These are phyloP conservation scores for Typhlichthys subterraneus DNA, from an alignment of 2,797 vertebrate species.

Conservation along the genomic window DNA sequence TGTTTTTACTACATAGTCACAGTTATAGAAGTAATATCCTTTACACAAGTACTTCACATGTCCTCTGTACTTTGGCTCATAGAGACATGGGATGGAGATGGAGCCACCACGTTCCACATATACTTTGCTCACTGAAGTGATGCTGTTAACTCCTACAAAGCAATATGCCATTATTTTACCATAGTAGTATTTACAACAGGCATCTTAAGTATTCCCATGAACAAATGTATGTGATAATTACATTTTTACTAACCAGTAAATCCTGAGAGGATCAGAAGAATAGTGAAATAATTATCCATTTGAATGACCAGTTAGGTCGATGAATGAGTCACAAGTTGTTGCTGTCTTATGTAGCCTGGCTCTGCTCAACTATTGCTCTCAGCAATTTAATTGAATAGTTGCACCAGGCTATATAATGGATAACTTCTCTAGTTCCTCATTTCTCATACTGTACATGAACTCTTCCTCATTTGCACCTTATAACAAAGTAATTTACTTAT, in stretches of 20 bases:
- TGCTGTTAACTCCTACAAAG: slow-evolving; percentile 33
- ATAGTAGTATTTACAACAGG: too few relatives aligned
- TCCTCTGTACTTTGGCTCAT: rapidly evolving
- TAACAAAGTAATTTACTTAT: too few relatives aligned
- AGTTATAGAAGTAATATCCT: rapidly evolving
- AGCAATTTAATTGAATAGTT: too few relatives aligned
- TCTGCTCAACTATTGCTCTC: too few relatives aligned
- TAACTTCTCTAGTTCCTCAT: slow-evolving; percentile 10
- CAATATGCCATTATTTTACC: neutral
- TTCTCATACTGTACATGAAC: neutral
- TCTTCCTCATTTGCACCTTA: too few relatives aligned
- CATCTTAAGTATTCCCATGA: neutral
- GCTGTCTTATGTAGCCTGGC: neutral
- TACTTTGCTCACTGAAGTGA: slow-evolving; percentile 8
- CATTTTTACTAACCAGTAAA: slow-evolving; percentile 33
- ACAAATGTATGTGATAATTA: neutral
- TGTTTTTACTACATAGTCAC: neutral
- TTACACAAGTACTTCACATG: slow-evolving; percentile 38
- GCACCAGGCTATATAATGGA: too few relatives aligned
- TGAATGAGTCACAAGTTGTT: neutral
- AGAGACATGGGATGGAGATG: slow-evolving; percentile 41
- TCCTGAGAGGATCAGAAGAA: slow-evolving; percentile 20
- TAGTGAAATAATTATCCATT: slow-evolving; percentile 17
- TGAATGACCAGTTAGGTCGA: slow-evolving; percentile 2
- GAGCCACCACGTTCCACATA: slow-evolving; percentile 15